These are phyloP conservation scores for Eucriotettix oculatus DNA, from an alignment of 2,888 invertebrate genomes.

Conservation along the genomic window DNA sequence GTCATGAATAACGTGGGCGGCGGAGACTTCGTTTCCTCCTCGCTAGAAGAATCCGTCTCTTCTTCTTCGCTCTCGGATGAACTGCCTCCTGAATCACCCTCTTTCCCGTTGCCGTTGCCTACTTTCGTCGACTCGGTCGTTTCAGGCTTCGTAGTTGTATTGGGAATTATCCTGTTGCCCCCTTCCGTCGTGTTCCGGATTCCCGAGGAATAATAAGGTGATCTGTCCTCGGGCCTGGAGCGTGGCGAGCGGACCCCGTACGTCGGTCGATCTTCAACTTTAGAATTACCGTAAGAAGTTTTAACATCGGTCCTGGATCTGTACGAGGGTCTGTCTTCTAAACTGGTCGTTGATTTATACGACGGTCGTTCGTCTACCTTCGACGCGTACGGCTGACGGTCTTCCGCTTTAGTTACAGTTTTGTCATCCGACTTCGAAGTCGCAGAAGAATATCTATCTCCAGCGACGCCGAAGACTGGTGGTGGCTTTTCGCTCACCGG, in stretches of 20 bases:
- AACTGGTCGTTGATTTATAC: too few species aligned
- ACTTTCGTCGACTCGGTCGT: too few species aligned
- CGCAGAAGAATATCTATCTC: neutral
- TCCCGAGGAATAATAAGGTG: neutral
- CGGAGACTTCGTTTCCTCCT: neutral
- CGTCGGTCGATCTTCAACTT: too few species aligned
- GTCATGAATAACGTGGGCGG: slow-evolving; percentile 24
- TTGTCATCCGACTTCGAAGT: neutral
- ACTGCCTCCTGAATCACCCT: neutral
- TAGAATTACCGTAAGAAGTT: too few species aligned
- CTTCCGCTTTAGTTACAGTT: too few species aligned
- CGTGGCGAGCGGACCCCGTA: neutral
- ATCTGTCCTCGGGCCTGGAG: neutral
- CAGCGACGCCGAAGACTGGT: slow-evolving; percentile 15
- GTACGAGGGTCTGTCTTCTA: too few species aligned
- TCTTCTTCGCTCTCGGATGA: neutral
- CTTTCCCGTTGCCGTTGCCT: neutral
- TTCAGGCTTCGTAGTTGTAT: too few species aligned
- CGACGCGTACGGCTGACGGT: too few species aligned
- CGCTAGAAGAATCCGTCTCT: neutral
- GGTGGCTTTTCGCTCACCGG: slow-evolving; percentile 17
- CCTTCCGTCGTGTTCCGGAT: neutral
- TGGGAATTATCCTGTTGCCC: too few species aligned
- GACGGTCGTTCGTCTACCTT: too few species aligned
- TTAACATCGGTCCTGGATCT: too few species aligned